A percentile compares a stretch with the other conserved stretches of the same genome.
phyloP scores from a whole-genome alignment of 2,113 vertebrate genomes.

The Romanogobio albipinnatus region DNA sequence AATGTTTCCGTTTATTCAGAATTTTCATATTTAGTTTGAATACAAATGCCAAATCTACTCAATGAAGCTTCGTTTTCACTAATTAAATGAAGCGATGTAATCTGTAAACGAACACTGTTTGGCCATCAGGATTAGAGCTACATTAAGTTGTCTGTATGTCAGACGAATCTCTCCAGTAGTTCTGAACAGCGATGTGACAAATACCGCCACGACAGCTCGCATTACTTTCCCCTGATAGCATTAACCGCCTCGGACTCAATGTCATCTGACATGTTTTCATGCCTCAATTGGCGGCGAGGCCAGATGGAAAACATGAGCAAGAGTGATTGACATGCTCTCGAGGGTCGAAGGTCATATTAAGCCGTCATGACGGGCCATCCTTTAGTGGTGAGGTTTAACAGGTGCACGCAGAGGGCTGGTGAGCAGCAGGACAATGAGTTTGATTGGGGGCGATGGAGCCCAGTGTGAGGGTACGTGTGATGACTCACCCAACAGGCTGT shows the following conservation, averaged over 20 bases:
- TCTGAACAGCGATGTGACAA: conserved; percentile 9
- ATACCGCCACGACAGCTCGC: not conserved
- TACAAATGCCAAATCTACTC: not conserved
- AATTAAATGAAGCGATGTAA: not conserved
- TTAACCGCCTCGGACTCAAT: conserved; percentile 40
- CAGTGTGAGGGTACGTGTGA: conserved; percentile 43
- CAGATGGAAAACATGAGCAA: conserved; percentile 42
- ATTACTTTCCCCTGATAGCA: conserved; percentile 37
- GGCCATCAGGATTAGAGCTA: not conserved
- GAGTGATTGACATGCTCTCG: conserved; percentile 29
- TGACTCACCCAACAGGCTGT: conserved; percentile 54
- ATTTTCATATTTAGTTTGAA: not conserved
- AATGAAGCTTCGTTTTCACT: not conserved
- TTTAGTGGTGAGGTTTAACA: conserved; percentile 36
- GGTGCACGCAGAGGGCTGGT: conserved; percentile 30
- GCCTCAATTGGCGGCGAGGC: conserved; percentile 29
- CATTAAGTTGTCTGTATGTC: conserved; percentile 5
- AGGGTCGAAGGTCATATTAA: conserved; percentile 47
- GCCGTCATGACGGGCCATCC: conserved; percentile 48
- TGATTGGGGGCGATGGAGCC: conserved; percentile 53
- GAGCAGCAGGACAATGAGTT: conserved; percentile 49
- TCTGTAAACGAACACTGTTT: conserved; percentile 18
- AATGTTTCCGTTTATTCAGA: no score
- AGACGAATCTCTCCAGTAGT: not conserved
- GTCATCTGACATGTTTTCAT: conserved; percentile 43